Conservation (phyloP, 1,140 invertebrate species). For the Papilio helenus region DNA sequence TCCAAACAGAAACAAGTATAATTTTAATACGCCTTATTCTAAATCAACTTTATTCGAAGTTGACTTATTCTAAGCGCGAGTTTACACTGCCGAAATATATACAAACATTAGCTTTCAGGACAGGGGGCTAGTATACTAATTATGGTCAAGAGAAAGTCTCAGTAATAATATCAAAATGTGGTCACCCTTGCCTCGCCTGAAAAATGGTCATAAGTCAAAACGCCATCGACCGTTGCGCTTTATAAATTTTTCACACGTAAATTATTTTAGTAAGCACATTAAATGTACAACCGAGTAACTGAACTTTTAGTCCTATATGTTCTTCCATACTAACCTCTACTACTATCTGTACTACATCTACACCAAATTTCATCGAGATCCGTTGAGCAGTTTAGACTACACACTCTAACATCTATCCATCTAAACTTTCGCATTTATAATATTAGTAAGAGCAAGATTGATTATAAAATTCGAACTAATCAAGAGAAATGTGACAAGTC, state of each 20-base stretch:
- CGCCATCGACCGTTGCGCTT: slow-evolving; percentile 6
- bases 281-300: not conserved
- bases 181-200: not conserved
- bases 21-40: not conserved
- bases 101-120: not conserved
- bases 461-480: no score
- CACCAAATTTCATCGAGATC: no score
- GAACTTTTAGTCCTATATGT: not conserved
- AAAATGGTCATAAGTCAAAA: slow-evolving; percentile 8
- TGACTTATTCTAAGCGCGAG: not conserved
- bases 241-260: not conserved
- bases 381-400: no score
- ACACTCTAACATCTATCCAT: no score
- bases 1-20: not conserved
- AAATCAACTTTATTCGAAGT: not conserved
- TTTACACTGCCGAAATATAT: not conserved
- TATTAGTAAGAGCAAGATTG: no score
- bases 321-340: no score
- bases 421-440: no score
- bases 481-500: no score
- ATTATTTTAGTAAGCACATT: not conserved
- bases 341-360: no score
- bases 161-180: not conserved
- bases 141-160: not conserved
- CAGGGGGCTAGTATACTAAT: not conserved